Evolutionary conservation across 92 coral and sea anemone species (phyloP), one percentile per base, ranked within the genome.

Genomic region (Palythoa heliodiscus): DNA sequence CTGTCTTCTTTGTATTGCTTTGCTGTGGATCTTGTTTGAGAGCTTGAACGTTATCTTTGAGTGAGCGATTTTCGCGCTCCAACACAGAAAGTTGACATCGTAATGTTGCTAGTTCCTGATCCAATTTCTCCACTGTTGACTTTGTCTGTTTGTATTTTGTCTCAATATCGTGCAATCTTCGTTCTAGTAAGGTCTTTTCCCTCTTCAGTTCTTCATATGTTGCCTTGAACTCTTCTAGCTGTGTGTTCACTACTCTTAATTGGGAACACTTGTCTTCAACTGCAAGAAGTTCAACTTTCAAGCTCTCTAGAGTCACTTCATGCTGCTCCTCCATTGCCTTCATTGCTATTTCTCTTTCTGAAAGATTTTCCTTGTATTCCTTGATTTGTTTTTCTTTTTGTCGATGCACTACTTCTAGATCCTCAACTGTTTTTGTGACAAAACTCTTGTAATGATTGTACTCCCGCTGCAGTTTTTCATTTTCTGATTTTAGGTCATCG

Each of bases 231-330:
- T 75, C 86, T 78, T 87, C 82, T 2, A 86, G 61, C 3, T 89
- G 75, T 17, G 83, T 88, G 64, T 86, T 83, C 77, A 88, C 88
- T 57, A 77, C 87, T 22, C 86, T 61, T 75, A 86, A 40, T 25
- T 70, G 69, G 9, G 93, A 82, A 58, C 95, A 92, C 57, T 95
- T 92, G 68, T 82, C 90, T 78, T 93, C 93, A 10, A 91, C 89
- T 37, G 83, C 75, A 2, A 87, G 70, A 29, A 93, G 86, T 66
- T 92, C 95, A 15, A 87, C 88, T 73, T 91, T 95, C 40, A 89
- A 71, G 14, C 83, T 84, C 71, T 93, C 98, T 19, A 90, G 16
- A 58, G 90, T 89, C 69, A 81, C 86, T 35, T 87, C 89, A 15
- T 90, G 75, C 14, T 88, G 90, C 37, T 88, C 85, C 57, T 76